Evolutionary conservation across 30 jellyfish, hydroid and myxozoan genomes (phyloP).

Genomic region (Sanderia malayensis): DNA sequence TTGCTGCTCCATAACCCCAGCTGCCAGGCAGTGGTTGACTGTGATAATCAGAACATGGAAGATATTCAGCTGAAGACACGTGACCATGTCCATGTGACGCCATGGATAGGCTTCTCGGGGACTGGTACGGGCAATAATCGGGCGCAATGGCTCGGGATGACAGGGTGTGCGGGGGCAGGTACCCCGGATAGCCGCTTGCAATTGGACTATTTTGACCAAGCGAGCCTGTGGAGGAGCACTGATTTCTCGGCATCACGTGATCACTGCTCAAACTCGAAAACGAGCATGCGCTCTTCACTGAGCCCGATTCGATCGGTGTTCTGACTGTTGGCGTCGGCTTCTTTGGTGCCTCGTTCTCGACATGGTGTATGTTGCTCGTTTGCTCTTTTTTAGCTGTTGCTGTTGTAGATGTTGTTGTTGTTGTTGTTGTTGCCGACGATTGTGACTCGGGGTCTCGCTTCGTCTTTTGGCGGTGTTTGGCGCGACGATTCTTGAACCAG

Average conservation of each 20-base stretch:
- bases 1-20: conserved; percentile 79
- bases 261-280: conserved; percentile 35
- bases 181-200: conserved; percentile 77
- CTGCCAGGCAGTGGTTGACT: conserved; percentile 55
- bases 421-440: conserved; percentile 6
- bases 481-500: conserved; percentile 95
- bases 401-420: too few relatives aligned
- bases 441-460: conserved; percentile 61
- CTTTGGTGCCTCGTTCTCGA: conserved; percentile 31
- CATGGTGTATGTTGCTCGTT: conserved; percentile 22
- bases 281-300: conserved; percentile 53
- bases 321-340: conserved; percentile 42
- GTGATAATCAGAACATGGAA: conserved; percentile 76
- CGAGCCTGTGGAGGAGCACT: conserved; percentile 52
- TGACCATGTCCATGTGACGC: conserved; percentile 62
- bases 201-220: conserved; percentile 62
- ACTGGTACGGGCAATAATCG: conserved; percentile 78
- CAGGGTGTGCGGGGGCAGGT: conserved; percentile 53
- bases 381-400: conserved; percentile 41
- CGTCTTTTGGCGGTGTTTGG: conserved; percentile 88
- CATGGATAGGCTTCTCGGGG: conserved; percentile 64
- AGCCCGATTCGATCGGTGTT: conserved; percentile 17
- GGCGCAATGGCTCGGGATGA: conserved; percentile 61
- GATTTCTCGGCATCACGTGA: conserved; percentile 42
- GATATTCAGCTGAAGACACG: conserved; percentile 58